These are phyloP conservation scores for Paraplagusia blochii DNA, from an alignment of 2,113 vertebrate genomes.

Conservation along the genomic window DNA sequence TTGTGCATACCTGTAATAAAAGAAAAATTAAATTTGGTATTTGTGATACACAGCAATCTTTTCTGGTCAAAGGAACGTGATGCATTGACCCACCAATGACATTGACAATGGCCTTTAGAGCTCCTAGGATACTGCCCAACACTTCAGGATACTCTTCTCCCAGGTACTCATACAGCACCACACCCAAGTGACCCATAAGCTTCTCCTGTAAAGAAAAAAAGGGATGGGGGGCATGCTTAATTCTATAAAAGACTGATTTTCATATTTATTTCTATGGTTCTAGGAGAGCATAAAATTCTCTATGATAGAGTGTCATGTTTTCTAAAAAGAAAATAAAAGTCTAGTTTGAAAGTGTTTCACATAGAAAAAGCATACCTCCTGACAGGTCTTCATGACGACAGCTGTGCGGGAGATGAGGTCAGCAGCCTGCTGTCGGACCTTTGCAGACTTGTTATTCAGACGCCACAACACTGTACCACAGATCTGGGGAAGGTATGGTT, in stretches of 20 bases:
- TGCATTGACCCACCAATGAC: constrained; percentile 86
- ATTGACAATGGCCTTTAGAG: constrained; percentile 96
- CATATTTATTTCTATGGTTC: too few species aligned
- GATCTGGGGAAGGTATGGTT: constrained; percentile 97
- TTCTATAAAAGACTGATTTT: fast-evolving
- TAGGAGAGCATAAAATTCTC: too few species aligned
- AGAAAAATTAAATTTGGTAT: not conserved
- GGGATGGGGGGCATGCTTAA: not conserved
- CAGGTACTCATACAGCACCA: constrained; percentile 96
- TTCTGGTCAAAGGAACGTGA: not conserved
- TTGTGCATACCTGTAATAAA: constrained; percentile 91
- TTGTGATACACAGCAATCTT: not conserved
- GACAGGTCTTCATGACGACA: constrained; percentile 99
- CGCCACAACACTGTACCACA: constrained; percentile 98
- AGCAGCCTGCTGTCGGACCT: constrained; percentile 96
- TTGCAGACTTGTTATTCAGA: constrained; percentile 98
- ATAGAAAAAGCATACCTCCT: constrained; percentile 79
- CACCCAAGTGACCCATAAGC: constrained; percentile 97
- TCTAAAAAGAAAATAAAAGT: too few species aligned
- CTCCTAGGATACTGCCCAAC: constrained; percentile 95
- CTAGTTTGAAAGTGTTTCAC: not conserved
- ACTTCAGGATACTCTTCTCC: constrained; percentile 99
- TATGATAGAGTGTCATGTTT: too few species aligned
- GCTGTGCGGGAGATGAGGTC: constrained; percentile 98
- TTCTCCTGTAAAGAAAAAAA: constrained; percentile 83